Percentiles rank a stretch among this genome's conserved stretches.
Evolutionary conservation across 2,888 invertebrate species (phyloP).

Genomic region (Loripinus fragilis): DNA sequence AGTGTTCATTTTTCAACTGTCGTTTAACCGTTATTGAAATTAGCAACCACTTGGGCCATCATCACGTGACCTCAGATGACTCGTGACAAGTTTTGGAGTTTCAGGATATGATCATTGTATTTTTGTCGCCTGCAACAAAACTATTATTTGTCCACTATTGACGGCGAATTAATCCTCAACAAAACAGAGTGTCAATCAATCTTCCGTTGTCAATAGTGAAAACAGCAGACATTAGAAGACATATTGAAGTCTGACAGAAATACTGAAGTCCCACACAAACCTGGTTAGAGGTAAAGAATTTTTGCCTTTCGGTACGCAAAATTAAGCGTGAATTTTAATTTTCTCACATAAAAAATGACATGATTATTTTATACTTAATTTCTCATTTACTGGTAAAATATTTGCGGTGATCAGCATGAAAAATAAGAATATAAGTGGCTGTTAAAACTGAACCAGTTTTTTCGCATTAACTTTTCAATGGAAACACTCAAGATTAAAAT

Average conservation of each 20-base stretch:
- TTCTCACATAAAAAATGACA: constrained; percentile 35
- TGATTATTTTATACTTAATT: constrained; percentile 38
- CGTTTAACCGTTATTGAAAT: constrained; percentile 7
- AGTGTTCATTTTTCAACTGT: constrained; percentile 11
- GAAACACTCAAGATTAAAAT: background rate
- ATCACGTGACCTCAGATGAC: constrained; percentile 19
- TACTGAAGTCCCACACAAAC: constrained; percentile 3
- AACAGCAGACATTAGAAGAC: constrained; percentile 18
- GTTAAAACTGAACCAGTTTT: background rate
- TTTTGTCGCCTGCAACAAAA: constrained; percentile 6
- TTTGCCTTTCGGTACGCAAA: constrained; percentile 22
- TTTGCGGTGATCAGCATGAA: constrained; percentile 15
- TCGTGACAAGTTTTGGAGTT: constrained; percentile 19
- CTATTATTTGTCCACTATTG: constrained; percentile 17
- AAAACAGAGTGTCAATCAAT: constrained; percentile 20
- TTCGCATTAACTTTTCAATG: background rate
- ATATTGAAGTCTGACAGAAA: constrained; percentile 16
- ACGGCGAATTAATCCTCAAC: constrained; percentile 22
- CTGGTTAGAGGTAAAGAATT: background rate
- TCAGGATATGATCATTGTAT: constrained; percentile 19
- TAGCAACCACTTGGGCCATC: background rate
- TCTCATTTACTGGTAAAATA: constrained; percentile 18
- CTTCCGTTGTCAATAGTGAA: background rate
- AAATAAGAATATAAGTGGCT: constrained; percentile 7
- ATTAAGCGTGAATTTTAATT: constrained; percentile 53